These are phyloP conservation scores for Gymnoscelis rufifasciata DNA, from an alignment of 2,888 invertebrate species.

Conservation along the genomic window DNA sequence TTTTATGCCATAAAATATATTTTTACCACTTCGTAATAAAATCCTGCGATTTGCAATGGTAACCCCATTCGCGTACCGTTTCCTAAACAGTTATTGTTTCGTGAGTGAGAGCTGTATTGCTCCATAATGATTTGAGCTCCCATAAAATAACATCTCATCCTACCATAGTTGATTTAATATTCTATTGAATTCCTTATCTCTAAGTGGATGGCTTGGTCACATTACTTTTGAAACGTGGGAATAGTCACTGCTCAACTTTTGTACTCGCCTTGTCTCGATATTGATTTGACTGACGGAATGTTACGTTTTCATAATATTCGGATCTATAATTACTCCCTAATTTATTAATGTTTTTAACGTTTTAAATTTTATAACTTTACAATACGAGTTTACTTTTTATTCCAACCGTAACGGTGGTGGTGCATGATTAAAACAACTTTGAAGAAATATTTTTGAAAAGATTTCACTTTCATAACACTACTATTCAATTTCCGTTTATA, in stretches of 20 bases:
- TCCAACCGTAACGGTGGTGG: no score
- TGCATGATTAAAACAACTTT: no score
- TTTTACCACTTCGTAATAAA: no score
- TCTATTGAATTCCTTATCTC: constrained; percentile 68
- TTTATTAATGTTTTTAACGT: no score
- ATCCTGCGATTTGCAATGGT: no score
- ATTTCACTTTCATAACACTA: no score
- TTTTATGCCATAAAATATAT: no score
- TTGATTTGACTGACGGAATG: background rate
- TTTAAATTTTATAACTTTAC: no score
- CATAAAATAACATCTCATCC: constrained; percentile 42
- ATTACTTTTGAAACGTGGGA: constrained; percentile 72
- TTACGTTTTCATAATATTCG: background rate
- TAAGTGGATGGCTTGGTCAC: constrained; percentile 52
- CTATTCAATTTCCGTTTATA: no score
- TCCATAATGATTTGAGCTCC: constrained; percentile 27
- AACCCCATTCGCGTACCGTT: background rate
- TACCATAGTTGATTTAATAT: constrained; percentile 59
- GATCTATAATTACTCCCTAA: no score
- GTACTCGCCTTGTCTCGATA: constrained; percentile 7
- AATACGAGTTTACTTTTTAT: no score
- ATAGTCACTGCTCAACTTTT: constrained; percentile 41
- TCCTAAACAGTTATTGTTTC: constrained; percentile 22
- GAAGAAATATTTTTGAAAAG: no score
- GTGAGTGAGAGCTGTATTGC: constrained; percentile 21